Base-by-base conservation (phyloP, 1,140 invertebrate genomes). In the Marisa cornuarietis region DNA sequence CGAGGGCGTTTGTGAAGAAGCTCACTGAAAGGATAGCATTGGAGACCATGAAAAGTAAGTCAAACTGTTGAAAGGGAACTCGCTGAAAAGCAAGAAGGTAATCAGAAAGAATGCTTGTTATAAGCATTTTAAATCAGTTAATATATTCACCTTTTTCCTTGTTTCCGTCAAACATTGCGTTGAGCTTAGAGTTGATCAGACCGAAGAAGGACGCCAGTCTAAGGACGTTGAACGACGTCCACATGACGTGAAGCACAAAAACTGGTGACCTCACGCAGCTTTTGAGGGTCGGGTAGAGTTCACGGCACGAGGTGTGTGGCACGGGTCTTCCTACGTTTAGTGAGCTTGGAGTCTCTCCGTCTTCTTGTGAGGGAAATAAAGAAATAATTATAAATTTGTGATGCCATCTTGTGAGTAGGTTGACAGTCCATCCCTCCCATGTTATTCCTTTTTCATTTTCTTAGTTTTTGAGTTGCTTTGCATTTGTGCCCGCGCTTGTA, bases 181-280 rank as follows among this genome's bases (percentile, higher is more conserved):
- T 68, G 0, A 77, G 76, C 65, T 77, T 77, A n/a, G 63, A 42
- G 76, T 77, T 77, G 76, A 77, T 51, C 20, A 77, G 65, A 63
- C 76, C 76, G 11, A 77, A 77, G 76, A 77, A 77, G 75, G 76
- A 62, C 20, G 66, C 76, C 7, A 77, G 31, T 1, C 76, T 31
- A 13, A 77, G 58, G 20, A 69, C 76, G 51, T 77, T 77, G 76
- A 68, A 54, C n/a, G 63, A 77, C 26, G 42, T 31, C 76, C 76
- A 77, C 42, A 77, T 13, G 49, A 77, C 76, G 76, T 77, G 76
- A 24, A 69, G 49, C 76, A 62, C 52, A 65, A 69, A 77, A n/a
- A 77, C 76, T n/a, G 63, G 18, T 31, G 54, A 77, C 7, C 31
- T 52, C 20, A 77, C 18, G n/a, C 76, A 77, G 65, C 76, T 77